Evolutionary conservation across 2,113 vertebrate species (phyloP).

Genomic region (Rhabdornis inornatus): DNA sequence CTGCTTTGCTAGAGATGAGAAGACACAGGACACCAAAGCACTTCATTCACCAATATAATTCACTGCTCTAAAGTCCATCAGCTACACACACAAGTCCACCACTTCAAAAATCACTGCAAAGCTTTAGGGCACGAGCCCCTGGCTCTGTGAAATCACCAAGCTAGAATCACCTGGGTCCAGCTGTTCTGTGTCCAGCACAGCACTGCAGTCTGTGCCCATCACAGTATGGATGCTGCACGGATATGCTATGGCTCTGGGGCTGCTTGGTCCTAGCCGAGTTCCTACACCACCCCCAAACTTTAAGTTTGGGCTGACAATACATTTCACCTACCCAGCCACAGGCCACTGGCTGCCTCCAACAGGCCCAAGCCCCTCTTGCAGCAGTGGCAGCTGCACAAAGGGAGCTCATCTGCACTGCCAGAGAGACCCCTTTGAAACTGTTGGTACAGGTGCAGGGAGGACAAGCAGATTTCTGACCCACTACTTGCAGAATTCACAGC

Average conservation of each 20-base stretch:
- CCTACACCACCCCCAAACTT: background rate
- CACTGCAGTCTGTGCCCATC: background rate
- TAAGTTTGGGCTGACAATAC: too few relatives aligned
- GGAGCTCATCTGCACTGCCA: background rate
- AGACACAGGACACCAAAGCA: background rate
- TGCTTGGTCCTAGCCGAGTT: background rate
- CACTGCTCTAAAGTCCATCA: background rate
- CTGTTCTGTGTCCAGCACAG: background rate
- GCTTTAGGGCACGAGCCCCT: background rate
- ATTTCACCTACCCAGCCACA: background rate
- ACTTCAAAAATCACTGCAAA: background rate
- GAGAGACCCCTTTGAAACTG: background rate
- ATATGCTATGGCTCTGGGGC: background rate
- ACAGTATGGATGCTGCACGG: background rate
- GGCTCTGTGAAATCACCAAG: background rate
- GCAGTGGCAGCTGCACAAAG: background rate
- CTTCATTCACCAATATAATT: background rate
- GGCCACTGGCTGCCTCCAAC: background rate
- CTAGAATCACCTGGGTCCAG: background rate
- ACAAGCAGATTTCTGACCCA: background rate
- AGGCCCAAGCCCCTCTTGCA: background rate
- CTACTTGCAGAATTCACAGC: background rate
- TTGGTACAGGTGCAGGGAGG: background rate
- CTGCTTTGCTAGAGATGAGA: background rate
- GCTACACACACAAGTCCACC: background rate